These are phyloP conservation scores for Calidris pygmaea DNA, from an alignment of 2,113 vertebrate genomes.

Conservation along the genomic window DNA sequence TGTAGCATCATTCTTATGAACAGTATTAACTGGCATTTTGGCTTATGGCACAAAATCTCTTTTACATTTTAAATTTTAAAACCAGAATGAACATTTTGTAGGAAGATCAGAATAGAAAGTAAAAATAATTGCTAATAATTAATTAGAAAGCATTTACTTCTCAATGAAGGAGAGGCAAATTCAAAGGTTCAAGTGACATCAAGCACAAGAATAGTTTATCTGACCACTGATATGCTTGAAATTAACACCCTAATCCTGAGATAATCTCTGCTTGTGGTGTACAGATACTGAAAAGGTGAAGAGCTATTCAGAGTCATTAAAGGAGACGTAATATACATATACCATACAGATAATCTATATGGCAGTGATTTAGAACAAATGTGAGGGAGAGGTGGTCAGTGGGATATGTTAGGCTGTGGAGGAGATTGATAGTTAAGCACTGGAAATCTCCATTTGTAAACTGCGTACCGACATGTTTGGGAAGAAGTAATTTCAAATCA, in stretches of 20 bases:
- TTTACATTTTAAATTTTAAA: neutral
- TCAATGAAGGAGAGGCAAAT: neutral
- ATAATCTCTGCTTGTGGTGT: neutral
- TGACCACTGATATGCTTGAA: neutral
- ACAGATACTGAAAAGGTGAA: neutral
- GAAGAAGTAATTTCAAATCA: neutral
- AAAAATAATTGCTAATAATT: neutral
- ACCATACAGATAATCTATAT: neutral
- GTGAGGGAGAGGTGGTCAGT: neutral
- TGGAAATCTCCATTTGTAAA: neutral
- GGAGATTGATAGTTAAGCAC: neutral
- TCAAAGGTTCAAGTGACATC: neutral
- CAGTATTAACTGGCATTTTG: neutral
- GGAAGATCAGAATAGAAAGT: neutral
- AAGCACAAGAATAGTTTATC: neutral
- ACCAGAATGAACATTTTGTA: neutral
- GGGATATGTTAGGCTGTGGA: neutral
- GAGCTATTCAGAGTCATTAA: neutral
- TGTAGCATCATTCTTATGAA: neutral
- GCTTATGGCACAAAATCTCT: neutral
- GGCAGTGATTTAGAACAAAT: neutral
- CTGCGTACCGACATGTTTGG: neutral
- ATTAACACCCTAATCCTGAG: neutral
- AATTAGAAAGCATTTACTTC: neutral
- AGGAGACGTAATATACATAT: neutral